Evolutionary conservation across 2,797 vertebrate species (phyloP), one percentile per base, ranked within the genome.

Genomic region (Pygocentrus nattereri): DNA sequence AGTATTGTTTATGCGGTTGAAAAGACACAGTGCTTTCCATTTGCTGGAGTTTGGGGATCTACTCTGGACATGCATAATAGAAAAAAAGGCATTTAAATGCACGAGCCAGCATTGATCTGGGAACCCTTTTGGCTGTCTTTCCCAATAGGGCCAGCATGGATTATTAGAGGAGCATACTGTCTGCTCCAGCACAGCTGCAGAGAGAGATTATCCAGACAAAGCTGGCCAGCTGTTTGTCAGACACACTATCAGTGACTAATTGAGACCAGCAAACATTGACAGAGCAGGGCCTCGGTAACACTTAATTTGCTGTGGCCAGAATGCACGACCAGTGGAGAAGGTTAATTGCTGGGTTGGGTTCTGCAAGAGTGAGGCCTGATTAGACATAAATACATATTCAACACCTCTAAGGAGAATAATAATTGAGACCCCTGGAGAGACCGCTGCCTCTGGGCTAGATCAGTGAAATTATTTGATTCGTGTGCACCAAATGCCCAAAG

Each of bases 181-280:
- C 89, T 92, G 91, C 90, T 92, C 92, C 91, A 91, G 90, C 91
- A 93, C 93, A 95, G 92, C 95, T 95, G 94, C 92, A 92, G 80
- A 89, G 89, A 92, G 92, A 95, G 92, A 95, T 95, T 94, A 94
- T 92, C 90, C 90, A 92, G 91, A 91, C 92, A 93, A 91, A 93
- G 90, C 91, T 89, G 92, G 93, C 94, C 94, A 95, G 94, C 93
- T 95, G 94, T 94, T 95, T 89, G 88, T 92, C 91, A 90, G 91
- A 93, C 92, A 91, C 90, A 89, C 89, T 91, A 92, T 94, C 91
- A 90, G 90, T 92, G 91, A 93, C 92, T 95, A 94, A 95, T 93
- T 93, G 93, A 94, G 92, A 94, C 89, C 89, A 87, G 92, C 87
- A 86, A 93, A 90, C 85, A 92, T 88, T 89, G 88, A 84, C 81